These are phyloP conservation scores for Ptyas mucosa DNA, from an alignment of 2,113 vertebrate genomes.

Conservation along the genomic window DNA sequence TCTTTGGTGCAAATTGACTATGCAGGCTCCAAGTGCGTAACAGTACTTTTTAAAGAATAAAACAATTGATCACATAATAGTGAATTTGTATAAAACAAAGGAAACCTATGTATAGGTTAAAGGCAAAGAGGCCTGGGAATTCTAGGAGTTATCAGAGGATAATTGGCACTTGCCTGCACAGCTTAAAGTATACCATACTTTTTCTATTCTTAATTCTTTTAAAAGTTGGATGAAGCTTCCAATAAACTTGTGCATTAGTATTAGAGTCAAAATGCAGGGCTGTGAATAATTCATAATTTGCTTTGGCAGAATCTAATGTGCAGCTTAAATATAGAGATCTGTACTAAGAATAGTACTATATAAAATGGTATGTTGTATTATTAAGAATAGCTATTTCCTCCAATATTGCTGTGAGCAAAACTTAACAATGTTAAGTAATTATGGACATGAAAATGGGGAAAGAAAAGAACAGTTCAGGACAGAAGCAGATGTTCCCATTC, in stretches of 20 bases:
- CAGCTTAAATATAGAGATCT: conserved; percentile 18
- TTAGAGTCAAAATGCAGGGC: conserved; percentile 23
- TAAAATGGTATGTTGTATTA: conserved; percentile 12
- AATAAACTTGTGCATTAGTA: conserved; percentile 41
- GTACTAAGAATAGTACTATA: conserved; percentile 8
- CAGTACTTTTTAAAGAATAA: not conserved
- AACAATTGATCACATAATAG: not conserved
- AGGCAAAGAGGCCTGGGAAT: not conserved
- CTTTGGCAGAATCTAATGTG: not conserved
- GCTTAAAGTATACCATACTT: not conserved
- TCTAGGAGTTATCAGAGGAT: not conserved
- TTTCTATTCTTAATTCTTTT: not conserved
- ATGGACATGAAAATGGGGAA: conserved; percentile 7
- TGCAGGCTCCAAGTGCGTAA: not conserved
- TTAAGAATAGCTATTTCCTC: conserved; percentile 34
- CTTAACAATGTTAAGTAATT: not conserved
- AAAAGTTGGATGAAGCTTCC: conserved; percentile 46
- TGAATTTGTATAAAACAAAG: not conserved
- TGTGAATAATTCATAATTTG: conserved; percentile 35
- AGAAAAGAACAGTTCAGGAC: conserved; percentile 10
- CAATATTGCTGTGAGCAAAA: conserved; percentile 5
- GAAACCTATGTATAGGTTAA: not conserved
- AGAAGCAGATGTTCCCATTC: conserved; percentile 32
- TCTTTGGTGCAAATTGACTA: not conserved
- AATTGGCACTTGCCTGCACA: not conserved